Evolutionary conservation across 2,888 invertebrate genomes (phyloP).

Genomic region (Meiosimyza decipiens): DNA sequence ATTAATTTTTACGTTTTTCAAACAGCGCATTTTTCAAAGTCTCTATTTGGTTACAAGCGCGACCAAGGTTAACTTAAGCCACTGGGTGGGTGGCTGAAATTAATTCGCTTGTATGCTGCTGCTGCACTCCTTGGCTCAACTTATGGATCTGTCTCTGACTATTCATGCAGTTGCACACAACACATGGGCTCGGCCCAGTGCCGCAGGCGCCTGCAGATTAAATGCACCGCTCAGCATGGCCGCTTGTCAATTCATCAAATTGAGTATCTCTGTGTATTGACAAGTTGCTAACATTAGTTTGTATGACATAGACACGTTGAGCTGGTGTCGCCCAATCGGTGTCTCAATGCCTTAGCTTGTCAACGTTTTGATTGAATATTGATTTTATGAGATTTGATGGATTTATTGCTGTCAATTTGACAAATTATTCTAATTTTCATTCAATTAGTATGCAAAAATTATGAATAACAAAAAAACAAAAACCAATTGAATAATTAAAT

Average conservation of each 20-base stretch:
- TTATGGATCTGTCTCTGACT: neutral
- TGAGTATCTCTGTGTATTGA: conserved; percentile 57
- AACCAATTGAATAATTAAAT: no score
- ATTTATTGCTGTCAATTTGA: conserved; percentile 62
- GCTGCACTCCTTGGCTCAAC: neutral
- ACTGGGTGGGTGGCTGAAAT: conserved; percentile 26
- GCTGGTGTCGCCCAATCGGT: conserved; percentile 15
- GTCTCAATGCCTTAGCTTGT: conserved; percentile 45
- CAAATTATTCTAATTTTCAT: conserved; percentile 53
- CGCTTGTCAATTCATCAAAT: conserved; percentile 57
- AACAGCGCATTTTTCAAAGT: no score
- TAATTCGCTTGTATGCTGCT: conserved; percentile 18
- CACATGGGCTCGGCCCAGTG: conserved; percentile 21
- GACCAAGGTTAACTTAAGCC: neutral
- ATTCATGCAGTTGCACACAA: conserved; percentile 8
- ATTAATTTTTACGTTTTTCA: no score
- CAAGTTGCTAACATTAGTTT: conserved; percentile 55
- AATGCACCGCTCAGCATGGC: conserved; percentile 45
- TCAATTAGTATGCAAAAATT: neutral
- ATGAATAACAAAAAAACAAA: no score
- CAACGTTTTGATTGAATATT: conserved; percentile 59
- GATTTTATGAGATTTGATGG: conserved; percentile 54
- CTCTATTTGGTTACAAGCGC: no score
- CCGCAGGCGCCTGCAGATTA: conserved; percentile 19
- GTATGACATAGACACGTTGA: neutral